These are phyloP conservation scores for Drosophila formosana DNA, from an alignment of 2,888 invertebrate genomes.

Conservation along the genomic window DNA sequence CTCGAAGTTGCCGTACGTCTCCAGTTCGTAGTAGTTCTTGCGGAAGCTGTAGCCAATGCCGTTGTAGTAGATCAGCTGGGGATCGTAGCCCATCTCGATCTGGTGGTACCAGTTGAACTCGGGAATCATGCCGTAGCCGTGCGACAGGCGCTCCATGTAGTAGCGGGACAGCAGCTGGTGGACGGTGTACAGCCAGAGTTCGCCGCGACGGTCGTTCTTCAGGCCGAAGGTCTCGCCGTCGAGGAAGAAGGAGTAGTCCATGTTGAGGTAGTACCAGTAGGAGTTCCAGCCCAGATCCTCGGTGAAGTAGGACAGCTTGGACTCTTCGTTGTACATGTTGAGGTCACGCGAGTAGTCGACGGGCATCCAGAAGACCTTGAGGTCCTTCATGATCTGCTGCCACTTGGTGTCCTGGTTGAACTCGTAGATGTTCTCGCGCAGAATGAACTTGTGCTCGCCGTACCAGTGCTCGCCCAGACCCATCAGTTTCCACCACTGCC, in stretches of 20 bases:
- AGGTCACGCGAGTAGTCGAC: slow-evolving; percentile 88
- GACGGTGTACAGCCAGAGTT: slow-evolving; percentile 88
- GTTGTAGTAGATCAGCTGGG: slow-evolving; percentile 88
- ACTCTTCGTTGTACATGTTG: slow-evolving; percentile 86
- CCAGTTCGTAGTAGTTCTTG: slow-evolving; percentile 86
- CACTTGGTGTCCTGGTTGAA: slow-evolving; percentile 72
- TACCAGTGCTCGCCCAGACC: slow-evolving; percentile 79
- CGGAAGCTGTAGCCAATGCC: slow-evolving; percentile 89
- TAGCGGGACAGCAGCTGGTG: slow-evolving; percentile 90
- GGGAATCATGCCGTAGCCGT: slow-evolving; percentile 89
- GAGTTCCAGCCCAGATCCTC: slow-evolving; percentile 90
- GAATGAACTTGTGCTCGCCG: slow-evolving; percentile 67
- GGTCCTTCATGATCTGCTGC: slow-evolving; percentile 66
- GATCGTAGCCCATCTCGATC: slow-evolving; percentile 88
- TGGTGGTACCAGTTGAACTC: slow-evolving; percentile 86
- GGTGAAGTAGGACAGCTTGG: slow-evolving; percentile 89
- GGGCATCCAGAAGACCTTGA: slow-evolving; percentile 80
- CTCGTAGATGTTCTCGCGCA: slow-evolving; percentile 76
- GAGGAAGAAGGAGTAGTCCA: slow-evolving; percentile 89
- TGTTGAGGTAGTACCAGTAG: slow-evolving; percentile 88
- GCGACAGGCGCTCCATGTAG: slow-evolving; percentile 91
- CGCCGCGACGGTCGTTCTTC: slow-evolving; percentile 88
- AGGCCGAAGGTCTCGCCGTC: slow-evolving; percentile 86
- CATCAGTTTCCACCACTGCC: slow-evolving; percentile 83
- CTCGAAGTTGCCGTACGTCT: slow-evolving; percentile 84